phyloP scores from a whole-genome alignment of 1,140 invertebrate species.

The Drosophila kikkawai region DNA sequence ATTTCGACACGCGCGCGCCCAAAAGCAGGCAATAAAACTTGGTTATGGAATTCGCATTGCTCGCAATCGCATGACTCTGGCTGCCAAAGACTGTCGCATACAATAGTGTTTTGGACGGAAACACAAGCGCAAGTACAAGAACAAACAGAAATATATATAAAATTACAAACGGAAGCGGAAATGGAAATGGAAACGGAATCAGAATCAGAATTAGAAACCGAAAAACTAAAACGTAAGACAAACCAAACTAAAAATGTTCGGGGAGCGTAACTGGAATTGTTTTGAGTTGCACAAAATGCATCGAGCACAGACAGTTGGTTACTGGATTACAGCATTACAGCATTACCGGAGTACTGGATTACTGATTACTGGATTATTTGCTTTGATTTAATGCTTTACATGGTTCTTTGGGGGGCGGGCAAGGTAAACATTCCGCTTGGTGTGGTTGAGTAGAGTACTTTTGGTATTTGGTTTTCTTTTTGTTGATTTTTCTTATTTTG shows the following conservation, averaged over 20 bases:
- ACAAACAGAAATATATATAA: conserved; percentile 10
- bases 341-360: conserved; percentile 55
- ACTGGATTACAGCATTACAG: conserved; percentile 56
- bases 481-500: conserved; percentile 12
- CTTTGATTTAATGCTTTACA: conserved; percentile 74
- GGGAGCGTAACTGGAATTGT: conserved; percentile 48
- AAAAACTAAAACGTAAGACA: conserved; percentile 35
- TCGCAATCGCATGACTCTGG: conserved; percentile 31
- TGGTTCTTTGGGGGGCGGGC: conserved; percentile 47
- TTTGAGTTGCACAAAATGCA: conserved; percentile 74
- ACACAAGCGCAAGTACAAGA: conserved; percentile 22
- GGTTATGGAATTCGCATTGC: conserved; percentile 36
- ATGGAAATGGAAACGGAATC: conserved; percentile 26
- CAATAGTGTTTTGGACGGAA: conserved; percentile 31
- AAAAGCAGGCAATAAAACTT: conserved; percentile 57
- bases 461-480: conserved; percentile 35
- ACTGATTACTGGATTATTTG: conserved; percentile 62
- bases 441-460: conserved; percentile 44
- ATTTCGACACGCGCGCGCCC: conserved; percentile 50
- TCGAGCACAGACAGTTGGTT: conserved; percentile 65
- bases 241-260: conserved; percentile 24
- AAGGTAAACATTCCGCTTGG: conserved; percentile 61
- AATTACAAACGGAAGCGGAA: conserved; percentile 21
- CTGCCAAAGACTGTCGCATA: conserved; percentile 53
- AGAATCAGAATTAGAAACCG: conserved; percentile 23